Conservation (phyloP, 1,140 invertebrate species). For the Drosophila leontia region DNA sequence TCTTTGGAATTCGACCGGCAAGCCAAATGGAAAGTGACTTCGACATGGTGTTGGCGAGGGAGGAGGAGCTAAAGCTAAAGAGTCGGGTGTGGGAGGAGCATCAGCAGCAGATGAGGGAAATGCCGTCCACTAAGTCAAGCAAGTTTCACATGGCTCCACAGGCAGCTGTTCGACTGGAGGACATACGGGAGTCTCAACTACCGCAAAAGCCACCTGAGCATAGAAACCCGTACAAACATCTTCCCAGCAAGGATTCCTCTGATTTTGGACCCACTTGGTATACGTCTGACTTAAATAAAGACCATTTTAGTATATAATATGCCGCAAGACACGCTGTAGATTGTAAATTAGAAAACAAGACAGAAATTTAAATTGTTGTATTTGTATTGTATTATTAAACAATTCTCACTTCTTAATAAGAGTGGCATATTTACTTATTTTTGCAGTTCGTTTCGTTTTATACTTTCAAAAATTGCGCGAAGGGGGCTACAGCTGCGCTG, state of each 20-base stretch:
- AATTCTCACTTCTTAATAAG: too few relatives aligned
- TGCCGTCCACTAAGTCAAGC: conserved; percentile 22
- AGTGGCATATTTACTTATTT: too few relatives aligned
- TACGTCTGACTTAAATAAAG: background rate
- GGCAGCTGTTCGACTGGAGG: conserved; percentile 41
- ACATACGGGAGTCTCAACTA: background rate
- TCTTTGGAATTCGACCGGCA: conserved; percentile 45
- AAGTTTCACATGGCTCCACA: conserved; percentile 33
- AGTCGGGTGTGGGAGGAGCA: conserved; percentile 58
- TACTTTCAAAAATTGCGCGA: too few relatives aligned
- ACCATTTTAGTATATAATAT: background rate
- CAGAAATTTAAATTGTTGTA: background rate
- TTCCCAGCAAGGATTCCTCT: background rate
- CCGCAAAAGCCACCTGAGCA: background rate
- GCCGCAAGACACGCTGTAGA: background rate
- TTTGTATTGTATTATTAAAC: background rate
- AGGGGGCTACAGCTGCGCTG: background rate
- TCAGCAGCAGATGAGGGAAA: conserved; percentile 6
- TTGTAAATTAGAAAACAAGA: background rate
- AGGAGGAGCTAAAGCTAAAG: conserved; percentile 54
- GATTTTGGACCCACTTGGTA: background rate
- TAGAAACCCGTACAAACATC: background rate
- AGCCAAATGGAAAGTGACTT: conserved; percentile 7
- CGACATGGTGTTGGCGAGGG: conserved; percentile 17
- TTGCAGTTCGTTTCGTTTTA: too few relatives aligned